phyloP scores from a whole-genome alignment of 92 coral and sea anemone genomes.

The Heliopora coerulea region DNA sequence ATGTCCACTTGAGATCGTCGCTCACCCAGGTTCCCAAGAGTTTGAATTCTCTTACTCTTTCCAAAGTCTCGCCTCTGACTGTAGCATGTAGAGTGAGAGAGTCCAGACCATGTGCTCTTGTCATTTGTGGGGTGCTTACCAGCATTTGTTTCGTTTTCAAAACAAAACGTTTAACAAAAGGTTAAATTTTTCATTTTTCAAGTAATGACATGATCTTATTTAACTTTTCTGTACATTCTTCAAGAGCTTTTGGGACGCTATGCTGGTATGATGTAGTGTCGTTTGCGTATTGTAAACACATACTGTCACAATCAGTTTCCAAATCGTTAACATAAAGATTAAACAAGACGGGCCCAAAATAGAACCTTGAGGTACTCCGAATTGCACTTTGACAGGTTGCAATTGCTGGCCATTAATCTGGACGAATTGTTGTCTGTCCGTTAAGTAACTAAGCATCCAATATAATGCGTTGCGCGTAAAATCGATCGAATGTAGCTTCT shows the following conservation, averaged over 20 bases:
- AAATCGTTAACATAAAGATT: slow-evolving; percentile 55
- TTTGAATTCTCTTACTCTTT: slow-evolving; percentile 29
- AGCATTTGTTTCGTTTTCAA: slow-evolving; percentile 44
- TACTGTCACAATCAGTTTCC: slow-evolving; percentile 14
- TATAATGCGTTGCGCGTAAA: slow-evolving; percentile 38
- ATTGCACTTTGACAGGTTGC: slow-evolving; percentile 22
- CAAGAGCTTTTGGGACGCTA: slow-evolving; percentile 36
- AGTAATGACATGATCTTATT: slow-evolving; percentile 27
- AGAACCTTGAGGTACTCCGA: slow-evolving; percentile 56
- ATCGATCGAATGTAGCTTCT: slow-evolving; percentile 48
- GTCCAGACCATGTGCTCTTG: slow-evolving; percentile 4
- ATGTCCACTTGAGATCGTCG: slow-evolving; percentile 39
- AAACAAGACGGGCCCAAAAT: slow-evolving; percentile 33
- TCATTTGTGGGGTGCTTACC: slow-evolving; percentile 35
- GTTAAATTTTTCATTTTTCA: slow-evolving; percentile 27
- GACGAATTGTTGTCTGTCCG: slow-evolving; percentile 42
- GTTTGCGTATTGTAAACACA: slow-evolving; percentile 40
- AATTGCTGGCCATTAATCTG: slow-evolving; percentile 53
- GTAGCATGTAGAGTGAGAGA: slow-evolving; percentile 4
- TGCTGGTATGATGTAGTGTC: slow-evolving; percentile 40
- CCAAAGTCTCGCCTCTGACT: slow-evolving; percentile 23
- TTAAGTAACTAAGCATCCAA: slow-evolving; percentile 48
- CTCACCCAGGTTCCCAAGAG: slow-evolving; percentile 37
- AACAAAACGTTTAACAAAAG: slow-evolving; percentile 34
- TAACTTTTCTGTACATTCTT: slow-evolving; percentile 25